Percentiles rank a stretch among this genome's conserved stretches.
Conservation (phyloP, 2,888 invertebrate species). For the Drosophila kambysellisi region DNA sequence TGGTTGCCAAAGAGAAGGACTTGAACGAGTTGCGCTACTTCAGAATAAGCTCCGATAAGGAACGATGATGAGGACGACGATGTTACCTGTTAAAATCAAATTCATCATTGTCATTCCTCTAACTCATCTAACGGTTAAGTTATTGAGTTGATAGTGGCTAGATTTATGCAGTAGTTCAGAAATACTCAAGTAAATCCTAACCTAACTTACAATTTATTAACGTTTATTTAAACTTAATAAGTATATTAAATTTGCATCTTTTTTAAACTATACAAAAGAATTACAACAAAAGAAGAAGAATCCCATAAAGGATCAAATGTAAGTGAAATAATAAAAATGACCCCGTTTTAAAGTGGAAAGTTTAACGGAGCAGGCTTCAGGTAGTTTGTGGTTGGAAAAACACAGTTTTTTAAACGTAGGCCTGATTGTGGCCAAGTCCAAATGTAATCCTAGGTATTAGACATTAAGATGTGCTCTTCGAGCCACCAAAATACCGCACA, state of each 20-base stretch:
- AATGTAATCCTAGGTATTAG: conserved; percentile 1
- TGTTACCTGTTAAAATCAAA: conserved; percentile 30
- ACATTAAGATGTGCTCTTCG: neutral
- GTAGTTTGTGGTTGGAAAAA: neutral
- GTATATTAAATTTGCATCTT: neutral
- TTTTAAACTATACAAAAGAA: no score
- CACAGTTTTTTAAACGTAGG: neutral
- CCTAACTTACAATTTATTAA: neutral
- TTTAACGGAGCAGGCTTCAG: neutral
- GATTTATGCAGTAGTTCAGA: neutral
- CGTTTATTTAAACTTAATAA: neutral
- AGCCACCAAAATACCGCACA: neutral
- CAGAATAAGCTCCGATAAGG: conserved; percentile 91
- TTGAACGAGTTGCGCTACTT: conserved; percentile 99
- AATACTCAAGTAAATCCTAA: neutral
- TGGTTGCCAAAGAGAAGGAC: conserved; percentile 98
- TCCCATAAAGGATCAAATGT: no score
- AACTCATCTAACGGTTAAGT: neutral
- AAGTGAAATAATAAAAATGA: neutral
- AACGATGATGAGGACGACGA: conserved; percentile 94
- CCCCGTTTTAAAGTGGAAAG: neutral
- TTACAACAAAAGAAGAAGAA: neutral
- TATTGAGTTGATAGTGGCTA: neutral
- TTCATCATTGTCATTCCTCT: neutral
- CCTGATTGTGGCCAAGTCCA: neutral